Conservation (phyloP, 2,113 vertebrate genomes). For the Vicugna pacos region DNA sequence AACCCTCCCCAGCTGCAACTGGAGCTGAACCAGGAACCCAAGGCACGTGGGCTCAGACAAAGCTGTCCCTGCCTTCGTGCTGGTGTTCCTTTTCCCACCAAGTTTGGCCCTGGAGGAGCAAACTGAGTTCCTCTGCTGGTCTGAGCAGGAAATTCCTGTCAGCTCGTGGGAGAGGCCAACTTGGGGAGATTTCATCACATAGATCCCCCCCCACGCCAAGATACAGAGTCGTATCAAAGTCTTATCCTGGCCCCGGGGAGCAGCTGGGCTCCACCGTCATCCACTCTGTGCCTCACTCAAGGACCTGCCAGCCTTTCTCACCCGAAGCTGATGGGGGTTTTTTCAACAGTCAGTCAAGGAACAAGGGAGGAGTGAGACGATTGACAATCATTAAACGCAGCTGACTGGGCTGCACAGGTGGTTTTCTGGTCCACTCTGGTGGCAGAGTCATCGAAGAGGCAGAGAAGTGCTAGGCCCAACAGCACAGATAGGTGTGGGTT, state of each 20-base stretch:
- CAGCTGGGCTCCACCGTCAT: neutral
- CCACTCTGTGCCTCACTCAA: neutral
- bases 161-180: neutral
- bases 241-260: neutral
- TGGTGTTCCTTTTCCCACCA: neutral
- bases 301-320: neutral
- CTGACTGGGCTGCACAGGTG: rapidly evolving
- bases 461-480: neutral
- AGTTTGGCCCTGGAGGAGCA: neutral
- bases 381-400: neutral
- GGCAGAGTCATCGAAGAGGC: neutral
- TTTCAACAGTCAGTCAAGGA: neutral
- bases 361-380: neutral
- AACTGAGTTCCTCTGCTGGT: constrained; percentile 13
- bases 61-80: neutral
- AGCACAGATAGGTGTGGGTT: neutral
- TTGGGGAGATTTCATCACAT: neutral
- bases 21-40: constrained; percentile 32
- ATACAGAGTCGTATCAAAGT: neutral
- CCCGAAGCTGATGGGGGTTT: neutral
- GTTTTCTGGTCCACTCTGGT: neutral
- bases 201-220: neutral
- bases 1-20: neutral
- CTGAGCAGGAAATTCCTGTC: constrained; percentile 55
- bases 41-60: neutral